These are phyloP conservation scores for Actinia equina DNA, from an alignment of 64 coral and sea anemone species.

Conservation along the genomic window DNA sequence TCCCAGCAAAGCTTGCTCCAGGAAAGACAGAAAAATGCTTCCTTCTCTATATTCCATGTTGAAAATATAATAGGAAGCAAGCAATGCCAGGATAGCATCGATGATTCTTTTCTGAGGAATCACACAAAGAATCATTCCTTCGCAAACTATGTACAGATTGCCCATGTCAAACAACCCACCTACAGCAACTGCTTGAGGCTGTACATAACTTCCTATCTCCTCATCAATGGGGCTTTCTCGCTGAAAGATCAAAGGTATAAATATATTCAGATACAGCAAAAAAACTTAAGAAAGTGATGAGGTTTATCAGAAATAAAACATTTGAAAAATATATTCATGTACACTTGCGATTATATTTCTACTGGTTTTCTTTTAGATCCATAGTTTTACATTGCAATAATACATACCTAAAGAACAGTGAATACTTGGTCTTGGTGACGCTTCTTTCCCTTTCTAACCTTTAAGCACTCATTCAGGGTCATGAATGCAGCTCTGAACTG, in stretches of 20 bases:
- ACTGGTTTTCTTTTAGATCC: no score
- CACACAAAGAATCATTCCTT: conserved; percentile 24
- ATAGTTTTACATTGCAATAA: no score
- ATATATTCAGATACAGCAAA: no score
- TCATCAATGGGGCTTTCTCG: conserved; percentile 16
- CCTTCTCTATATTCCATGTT: conserved; percentile 33
- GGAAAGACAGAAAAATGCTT: conserved; percentile 25
- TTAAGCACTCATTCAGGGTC: no score
- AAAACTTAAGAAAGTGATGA: no score
- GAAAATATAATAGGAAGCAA: neutral
- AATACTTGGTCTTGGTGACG: no score
- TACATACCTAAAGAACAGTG: no score
- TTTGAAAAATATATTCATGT: no score
- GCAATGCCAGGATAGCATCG: conserved; percentile 7
- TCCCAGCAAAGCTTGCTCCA: neutral
- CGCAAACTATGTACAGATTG: neutral
- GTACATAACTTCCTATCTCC: neutral
- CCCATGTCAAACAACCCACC: conserved; percentile 28
- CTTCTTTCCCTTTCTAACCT: no score
- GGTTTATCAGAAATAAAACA: no score
- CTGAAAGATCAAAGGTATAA: neutral
- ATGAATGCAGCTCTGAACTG: no score
- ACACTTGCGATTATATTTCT: no score
- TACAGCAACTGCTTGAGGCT: conserved; percentile 28
- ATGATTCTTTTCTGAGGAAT: conserved; percentile 23